phyloP scores from a whole-genome alignment of 2,888 invertebrate genomes.

The Ferdinandea cuprea region DNA sequence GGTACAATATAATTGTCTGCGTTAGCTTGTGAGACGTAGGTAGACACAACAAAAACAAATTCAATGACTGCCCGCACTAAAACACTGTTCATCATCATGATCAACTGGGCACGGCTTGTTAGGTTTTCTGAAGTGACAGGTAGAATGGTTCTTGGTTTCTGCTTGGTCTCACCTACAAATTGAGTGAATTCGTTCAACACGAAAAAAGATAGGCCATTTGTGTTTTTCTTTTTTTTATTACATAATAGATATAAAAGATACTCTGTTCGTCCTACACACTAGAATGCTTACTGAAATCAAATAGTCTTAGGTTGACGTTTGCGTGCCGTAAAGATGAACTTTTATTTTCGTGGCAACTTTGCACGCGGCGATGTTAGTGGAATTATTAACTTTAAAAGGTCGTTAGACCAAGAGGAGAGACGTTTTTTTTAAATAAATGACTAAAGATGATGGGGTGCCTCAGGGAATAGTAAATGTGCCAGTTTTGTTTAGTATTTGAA shows the following conservation, averaged over 20 bases:
- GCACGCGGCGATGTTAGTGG: constrained; percentile 26
- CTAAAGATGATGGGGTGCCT: constrained; percentile 12
- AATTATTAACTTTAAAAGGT: constrained; percentile 5
- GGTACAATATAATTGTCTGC: constrained; percentile 24
- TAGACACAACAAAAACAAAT: background rate
- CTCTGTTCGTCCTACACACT: constrained; percentile 5
- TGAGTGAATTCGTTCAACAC: constrained; percentile 58
- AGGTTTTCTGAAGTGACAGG: constrained; percentile 69
- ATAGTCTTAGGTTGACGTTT: constrained; percentile 13
- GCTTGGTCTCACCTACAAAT: constrained; percentile 70
- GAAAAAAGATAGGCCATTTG: constrained; percentile 5
- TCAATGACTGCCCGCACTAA: constrained; percentile 39
- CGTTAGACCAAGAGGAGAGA: background rate
- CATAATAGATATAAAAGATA: constrained; percentile 51
- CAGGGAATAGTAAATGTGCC: constrained; percentile 6
- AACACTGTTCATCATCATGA: constrained; percentile 50
- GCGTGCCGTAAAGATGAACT: constrained; percentile 49
- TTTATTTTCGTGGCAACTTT: constrained; percentile 62
- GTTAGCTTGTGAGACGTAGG: constrained; percentile 35
- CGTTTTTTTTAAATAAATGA: background rate
- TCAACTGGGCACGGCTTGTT: constrained; percentile 63
- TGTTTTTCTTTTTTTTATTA: too few relatives aligned
- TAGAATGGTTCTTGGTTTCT: constrained; percentile 65
- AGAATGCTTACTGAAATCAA: constrained; percentile 44
- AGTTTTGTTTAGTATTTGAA: background rate